phyloP scores from a whole-genome alignment of 1,140 invertebrate genomes.

The Cheumatopsyche charites region DNA sequence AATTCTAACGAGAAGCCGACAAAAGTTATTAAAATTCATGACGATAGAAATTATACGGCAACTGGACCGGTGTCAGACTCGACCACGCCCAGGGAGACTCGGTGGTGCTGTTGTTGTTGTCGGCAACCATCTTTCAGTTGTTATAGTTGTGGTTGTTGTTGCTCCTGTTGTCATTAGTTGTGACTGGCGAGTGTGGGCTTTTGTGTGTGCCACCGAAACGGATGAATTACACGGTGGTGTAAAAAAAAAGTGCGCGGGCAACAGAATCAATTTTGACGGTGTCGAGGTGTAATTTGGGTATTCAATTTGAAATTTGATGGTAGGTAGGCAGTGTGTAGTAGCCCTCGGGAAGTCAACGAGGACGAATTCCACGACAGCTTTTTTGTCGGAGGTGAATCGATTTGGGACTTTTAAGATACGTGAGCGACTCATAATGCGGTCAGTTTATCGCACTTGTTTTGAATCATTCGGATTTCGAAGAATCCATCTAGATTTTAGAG shows the following conservation, averaged over 20 bases:
- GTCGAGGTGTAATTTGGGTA: conserved; percentile 15
- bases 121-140: conserved; percentile 6
- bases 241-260: conserved; percentile 1
- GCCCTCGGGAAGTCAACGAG: conserved; percentile 6
- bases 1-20: conserved; percentile 1
- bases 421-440: no score
- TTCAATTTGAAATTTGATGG: neutral
- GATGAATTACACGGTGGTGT: neutral
- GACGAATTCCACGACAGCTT: no score
- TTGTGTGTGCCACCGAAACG: conserved; percentile 15
- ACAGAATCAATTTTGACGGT: conserved; percentile 11
- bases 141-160: conserved; percentile 8
- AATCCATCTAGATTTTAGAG: no score
- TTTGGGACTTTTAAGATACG: no score
- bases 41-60: conserved; percentile 19
- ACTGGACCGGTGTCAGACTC: neutral
- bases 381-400: no score
- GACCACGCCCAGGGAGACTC: conserved; percentile 35
- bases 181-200: conserved; percentile 25
- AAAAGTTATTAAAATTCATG: conserved; percentile 35
- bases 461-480: no score
- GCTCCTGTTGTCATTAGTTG: conserved; percentile 31
- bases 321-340: no score
- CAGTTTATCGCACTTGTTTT: no score
- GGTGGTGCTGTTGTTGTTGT: conserved; percentile 32